These are phyloP conservation scores for Phymorhynchus buccinoides DNA, from an alignment of 1,140 invertebrate genomes.

Conservation along the genomic window DNA sequence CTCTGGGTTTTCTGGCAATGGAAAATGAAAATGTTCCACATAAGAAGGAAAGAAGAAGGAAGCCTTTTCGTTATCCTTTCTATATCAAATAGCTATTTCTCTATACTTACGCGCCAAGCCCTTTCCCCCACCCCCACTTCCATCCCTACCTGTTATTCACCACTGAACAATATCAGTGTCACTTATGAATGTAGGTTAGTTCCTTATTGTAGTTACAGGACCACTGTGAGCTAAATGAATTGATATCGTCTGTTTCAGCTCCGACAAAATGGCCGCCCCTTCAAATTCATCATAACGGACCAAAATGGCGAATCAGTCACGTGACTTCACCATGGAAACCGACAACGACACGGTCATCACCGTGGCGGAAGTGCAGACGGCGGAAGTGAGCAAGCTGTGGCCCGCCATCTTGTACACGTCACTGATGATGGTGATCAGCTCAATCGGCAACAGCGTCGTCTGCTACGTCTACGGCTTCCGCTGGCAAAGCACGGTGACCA, in stretches of 20 bases:
- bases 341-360: neutral
- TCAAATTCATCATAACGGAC: neutral
- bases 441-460: slow-evolving; percentile 61
- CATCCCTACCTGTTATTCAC: too few relatives aligned
- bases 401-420: slow-evolving; percentile 53
- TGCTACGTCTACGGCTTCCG: slow-evolving; percentile 57
- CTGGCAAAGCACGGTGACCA: slow-evolving; percentile 58
- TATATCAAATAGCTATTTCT: too few relatives aligned
- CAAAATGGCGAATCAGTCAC: neutral
- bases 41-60: neutral
- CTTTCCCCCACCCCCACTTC: too few relatives aligned
- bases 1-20: too few relatives aligned
- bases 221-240: neutral
- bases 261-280: neutral
- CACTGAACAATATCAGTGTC: too few relatives aligned
- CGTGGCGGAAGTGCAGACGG: neutral
- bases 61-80: neutral
- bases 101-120: too few relatives aligned
- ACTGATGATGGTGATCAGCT: slow-evolving; percentile 51
- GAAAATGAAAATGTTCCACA: neutral
- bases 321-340: neutral
- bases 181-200: neutral
- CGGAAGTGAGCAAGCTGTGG: slow-evolving; percentile 28
- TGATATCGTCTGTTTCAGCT: neutral
- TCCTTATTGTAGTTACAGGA: neutral